Percentiles rank a stretch among this genome's conserved stretches.
Conservation (phyloP, 2,113 vertebrate genomes). For the Heterocephalus glaber region DNA sequence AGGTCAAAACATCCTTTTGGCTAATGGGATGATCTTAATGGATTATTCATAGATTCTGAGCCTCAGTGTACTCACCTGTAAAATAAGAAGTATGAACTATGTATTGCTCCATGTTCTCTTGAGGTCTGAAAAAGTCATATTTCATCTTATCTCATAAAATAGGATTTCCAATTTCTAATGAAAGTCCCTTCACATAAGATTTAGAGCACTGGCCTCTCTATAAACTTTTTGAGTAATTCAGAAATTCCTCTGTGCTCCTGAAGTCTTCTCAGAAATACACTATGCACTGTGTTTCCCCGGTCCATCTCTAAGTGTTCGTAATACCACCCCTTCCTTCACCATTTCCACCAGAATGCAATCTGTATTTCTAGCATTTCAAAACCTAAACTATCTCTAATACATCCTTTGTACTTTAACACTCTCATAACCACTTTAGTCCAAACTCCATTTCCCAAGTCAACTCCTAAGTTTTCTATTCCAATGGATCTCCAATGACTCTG, state of each 20-base stretch:
- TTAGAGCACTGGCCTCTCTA: not conserved
- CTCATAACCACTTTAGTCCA: not conserved
- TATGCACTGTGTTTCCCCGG: not conserved
- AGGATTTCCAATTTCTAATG: not conserved
- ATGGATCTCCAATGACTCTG: not conserved
- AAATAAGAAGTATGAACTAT: not conserved
- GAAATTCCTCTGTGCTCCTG: not conserved
- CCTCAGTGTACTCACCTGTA: not conserved
- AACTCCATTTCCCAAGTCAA: not conserved
- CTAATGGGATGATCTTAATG: not conserved
- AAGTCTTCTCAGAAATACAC: not conserved
- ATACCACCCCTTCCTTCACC: not conserved
- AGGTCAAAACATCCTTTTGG: not conserved
- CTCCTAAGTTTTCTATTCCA: not conserved
- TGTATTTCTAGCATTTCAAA: not conserved
- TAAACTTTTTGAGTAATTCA: not conserved
- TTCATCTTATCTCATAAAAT: not conserved
- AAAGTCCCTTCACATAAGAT: not conserved
- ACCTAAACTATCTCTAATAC: not conserved
- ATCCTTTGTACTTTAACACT: no score
- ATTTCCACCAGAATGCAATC: not conserved
- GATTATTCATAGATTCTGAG: not conserved
- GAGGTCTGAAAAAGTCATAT: not conserved
- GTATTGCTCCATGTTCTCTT: not conserved
- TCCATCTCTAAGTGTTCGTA: not conserved